Evolutionary conservation across 2,888 invertebrate species (phyloP), one percentile per base, ranked within the genome.

Genomic region (Cantharis flavilabris): DNA sequence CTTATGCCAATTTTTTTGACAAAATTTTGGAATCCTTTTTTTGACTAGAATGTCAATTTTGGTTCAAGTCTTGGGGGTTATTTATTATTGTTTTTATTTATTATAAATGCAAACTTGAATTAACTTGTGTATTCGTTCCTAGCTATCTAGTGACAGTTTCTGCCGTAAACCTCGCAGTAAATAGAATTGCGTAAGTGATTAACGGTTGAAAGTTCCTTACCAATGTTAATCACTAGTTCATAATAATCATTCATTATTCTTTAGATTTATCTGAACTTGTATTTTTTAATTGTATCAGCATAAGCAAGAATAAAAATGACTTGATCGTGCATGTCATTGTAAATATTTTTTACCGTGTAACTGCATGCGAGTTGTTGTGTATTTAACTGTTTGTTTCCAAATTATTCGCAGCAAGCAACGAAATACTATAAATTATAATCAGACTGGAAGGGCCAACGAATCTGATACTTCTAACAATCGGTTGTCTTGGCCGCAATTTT

Each of bases 121-220:
- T 49, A 49, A 49, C 49, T 49, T 49, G 49, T 85, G 75, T 83
- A 81, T 81, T 82, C 88, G 90, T 90, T 91, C 92, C 86, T 94
- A 96, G 96, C 94, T 95, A 96, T 93, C 95, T 96, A 92, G 95
- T 94, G 94, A 95, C 95, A 90, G 94, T 96, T 91, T 96, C 96
- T 89, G 94, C 95, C 90, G 95, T 96, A 92, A 96, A 96, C 93
- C 94, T 96, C 91, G 94, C 95, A 91, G 93, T 96, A 92, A 95
- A 95, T 93, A 93, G 96, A 92, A 96, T 96, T 91, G 95, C 95
- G 96, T 96, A 95, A 96, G 96, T 95, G 90, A 88, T 79, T 76
- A 76, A 79, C 76, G 64, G 62, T 74, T 74, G 78, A 78, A 77
- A 72, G 26, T 79, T 33, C 71, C 33, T 77, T 78, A 73, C 78